Base-by-base conservation (phyloP, 2,888 invertebrate species). In the Lithophane socia region DNA sequence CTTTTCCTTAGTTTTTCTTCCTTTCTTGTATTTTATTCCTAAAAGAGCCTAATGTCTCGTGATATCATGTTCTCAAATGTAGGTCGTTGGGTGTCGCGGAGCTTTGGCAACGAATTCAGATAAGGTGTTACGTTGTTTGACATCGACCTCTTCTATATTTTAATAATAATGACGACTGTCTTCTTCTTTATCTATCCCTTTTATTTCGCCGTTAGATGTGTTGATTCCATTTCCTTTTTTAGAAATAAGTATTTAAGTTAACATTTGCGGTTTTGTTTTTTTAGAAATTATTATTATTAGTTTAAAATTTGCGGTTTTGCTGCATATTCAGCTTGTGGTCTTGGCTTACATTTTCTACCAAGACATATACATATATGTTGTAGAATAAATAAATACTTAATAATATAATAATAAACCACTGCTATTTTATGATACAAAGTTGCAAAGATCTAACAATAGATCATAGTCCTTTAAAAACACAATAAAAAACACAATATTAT, bases 71-170 rank as follows among this genome's bases (percentile, higher is more conserved):
- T 76, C 47, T 37, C 61, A 66, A 77, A 87, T 81, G 64, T 86
- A 80, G 86, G 83, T 77, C 86, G 75, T n/a, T 52, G 3, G 72
- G 73, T 54, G 49, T 61, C 21, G 52, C 16, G 54, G 10, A 77
- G 78, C 69, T 87, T 86, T 80, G 79, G 68, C 79, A 80, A 56
- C 73, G 54, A 42, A 69, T 73, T 69, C 44, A 63, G 80, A 81
- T 84, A 82, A 83, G 71, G 73, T 87, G 81, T 65, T 75, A 79
- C 56, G 61, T 66, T 65, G 65, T 63, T 60, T 74, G 79, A 87
- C 66, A 82, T 80, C 74, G 72, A 74, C 68, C 66, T 82, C 44
- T 72, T 73, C 65, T 82, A 79, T 87, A 79, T 83, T 80, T 77
- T 77, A 77, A 75, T 77, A 80, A 64, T 68, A 58, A 71, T 84